Conservation (phyloP, 30 jellyfish, hydroid and myxozoan species). For the Aurelia sp. region DNA sequence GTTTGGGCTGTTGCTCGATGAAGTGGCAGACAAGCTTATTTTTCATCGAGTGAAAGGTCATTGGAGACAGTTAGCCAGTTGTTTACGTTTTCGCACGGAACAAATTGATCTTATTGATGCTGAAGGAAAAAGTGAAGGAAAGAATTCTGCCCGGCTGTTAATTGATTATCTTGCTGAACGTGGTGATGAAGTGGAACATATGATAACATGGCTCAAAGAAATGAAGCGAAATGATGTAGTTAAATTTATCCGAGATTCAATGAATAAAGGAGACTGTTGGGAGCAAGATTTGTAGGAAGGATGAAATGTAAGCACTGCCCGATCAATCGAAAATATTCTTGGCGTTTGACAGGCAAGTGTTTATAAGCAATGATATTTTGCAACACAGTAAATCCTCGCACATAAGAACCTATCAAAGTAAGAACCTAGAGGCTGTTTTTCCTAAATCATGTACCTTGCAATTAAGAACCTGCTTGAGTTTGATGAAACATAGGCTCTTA, state of each 20-base stretch:
- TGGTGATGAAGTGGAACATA: neutral
- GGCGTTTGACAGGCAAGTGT: too few species aligned
- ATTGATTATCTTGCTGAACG: neutral
- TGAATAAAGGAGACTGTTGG: neutral
- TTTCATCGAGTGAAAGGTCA: neutral
- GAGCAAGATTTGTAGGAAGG: too few species aligned
- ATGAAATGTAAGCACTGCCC: too few species aligned
- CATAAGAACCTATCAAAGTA: too few species aligned
- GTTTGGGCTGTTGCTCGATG: constrained; percentile 15
- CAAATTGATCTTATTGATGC: constrained; percentile 1
- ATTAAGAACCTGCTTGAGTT: too few species aligned
- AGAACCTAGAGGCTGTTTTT: too few species aligned
- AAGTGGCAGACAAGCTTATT: constrained; percentile 30
- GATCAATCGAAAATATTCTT: too few species aligned
- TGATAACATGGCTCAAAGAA: neutral
- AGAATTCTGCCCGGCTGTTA: constrained; percentile 1
- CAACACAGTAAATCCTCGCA: too few species aligned
- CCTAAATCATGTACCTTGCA: too few species aligned
- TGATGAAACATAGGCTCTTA: too few species aligned
- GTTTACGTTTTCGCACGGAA: neutral
- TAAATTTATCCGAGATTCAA: neutral
- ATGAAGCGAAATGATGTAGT: constrained; percentile 9
- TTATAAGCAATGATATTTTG: too few species aligned
- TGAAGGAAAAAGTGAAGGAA: neutral
- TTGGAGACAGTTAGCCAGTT: constrained; percentile 44